Base-by-base conservation (phyloP, 2,113 vertebrate genomes). In the Atrichornis clamosus region DNA sequence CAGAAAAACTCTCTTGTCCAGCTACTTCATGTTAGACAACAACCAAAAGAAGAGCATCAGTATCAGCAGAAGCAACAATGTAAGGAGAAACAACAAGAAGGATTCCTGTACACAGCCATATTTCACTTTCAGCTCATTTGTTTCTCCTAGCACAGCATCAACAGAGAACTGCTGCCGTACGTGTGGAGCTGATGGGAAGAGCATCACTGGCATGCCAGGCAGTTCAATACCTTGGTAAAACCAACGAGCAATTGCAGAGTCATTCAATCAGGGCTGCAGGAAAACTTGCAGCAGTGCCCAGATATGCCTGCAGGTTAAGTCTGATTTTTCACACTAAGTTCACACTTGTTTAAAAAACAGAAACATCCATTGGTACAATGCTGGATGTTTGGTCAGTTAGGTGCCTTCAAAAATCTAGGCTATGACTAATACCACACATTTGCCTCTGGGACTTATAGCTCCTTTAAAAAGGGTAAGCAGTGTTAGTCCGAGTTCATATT, bases 401-500 rank as follows among this genome's bases (percentile, higher is more conserved):
- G 13, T 58, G 42, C 24, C 39, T 55, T 79, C 39, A 18, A 47
- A 84, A 75, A 50, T 4, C 42, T 30, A 46, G 56, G 59, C 9
- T 28, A 10, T 8, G 8, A n/a, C 24, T 4, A 21, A 32, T 11
- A 32, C 6, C 50, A 28, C 4, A 4, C 24, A 12, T 15, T 77
- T 23, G 15, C 18, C 28, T 76, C 33, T 15, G 46, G 37, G 30
- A 59, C 5, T 9, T 15, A 13, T 13, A 46, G 13, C 73, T 55
- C 1, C 39, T 55, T 47, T 46, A 30, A 55, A 46, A 78, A 46
- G 5, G 32, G 30, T 14, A 56, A 60, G 46, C 18, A 35, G 8
- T 2, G 1, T n/a, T 22, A 78, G 39, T 19, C 44, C 0, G 0
- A 72, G 21, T 32, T 78, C 27, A 68, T 27, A 42, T 1, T 35